Evolutionary conservation across 2,113 vertebrate genomes (phyloP).

Genomic region (Struthio camelus): DNA sequence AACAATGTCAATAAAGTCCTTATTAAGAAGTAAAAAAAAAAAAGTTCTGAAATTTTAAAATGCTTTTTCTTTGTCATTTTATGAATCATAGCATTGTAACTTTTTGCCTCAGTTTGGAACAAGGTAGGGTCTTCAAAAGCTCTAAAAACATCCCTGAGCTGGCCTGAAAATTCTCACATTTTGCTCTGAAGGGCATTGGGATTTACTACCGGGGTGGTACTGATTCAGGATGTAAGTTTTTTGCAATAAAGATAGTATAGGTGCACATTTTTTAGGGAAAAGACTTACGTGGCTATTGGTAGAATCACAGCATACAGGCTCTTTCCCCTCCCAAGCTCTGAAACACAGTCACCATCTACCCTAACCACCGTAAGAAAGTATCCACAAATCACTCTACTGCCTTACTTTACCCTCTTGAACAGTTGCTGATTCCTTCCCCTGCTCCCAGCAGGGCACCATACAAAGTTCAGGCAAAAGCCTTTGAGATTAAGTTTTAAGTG

Average conservation of each 20-base stretch:
- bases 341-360: neutral
- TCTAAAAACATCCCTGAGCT: neutral
- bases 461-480: slow-evolving; percentile 61
- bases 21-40: neutral
- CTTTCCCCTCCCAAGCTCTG: neutral
- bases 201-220: neutral
- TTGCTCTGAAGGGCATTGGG: neutral
- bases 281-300: neutral
- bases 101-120: neutral
- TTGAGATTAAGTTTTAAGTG: slow-evolving; percentile 64
- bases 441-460: neutral
- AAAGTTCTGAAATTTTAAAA: neutral
- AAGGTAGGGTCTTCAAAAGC: neutral
- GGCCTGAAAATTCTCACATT: neutral
- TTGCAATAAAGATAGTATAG: neutral
- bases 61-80: neutral
- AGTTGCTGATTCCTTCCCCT: neutral
- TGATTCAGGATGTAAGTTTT: neutral
- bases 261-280: neutral
- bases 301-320: neutral
- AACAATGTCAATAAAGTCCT: neutral
- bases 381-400: neutral
- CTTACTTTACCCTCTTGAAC: neutral
- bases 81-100: neutral
- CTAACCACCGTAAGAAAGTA: neutral